phyloP scores from a whole-genome alignment of 1,140 invertebrate genomes.

The Lithobius niger region DNA sequence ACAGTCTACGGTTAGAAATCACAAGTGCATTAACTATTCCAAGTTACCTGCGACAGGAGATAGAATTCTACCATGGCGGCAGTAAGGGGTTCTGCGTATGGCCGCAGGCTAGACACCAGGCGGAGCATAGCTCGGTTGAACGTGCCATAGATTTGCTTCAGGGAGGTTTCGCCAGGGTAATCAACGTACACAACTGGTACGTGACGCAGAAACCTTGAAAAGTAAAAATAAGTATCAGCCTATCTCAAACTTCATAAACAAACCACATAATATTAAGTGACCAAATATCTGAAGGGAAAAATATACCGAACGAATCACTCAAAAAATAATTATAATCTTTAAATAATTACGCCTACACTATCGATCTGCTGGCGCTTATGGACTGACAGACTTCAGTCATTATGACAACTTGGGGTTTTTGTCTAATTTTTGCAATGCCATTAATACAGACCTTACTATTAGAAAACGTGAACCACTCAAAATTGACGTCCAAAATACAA shows the following conservation, averaged over 20 bases:
- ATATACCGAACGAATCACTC: not conserved
- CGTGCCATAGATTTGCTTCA: conserved; percentile 97
- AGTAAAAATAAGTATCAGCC: too few species aligned
- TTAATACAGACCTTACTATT: too few species aligned
- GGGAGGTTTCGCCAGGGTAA: conserved; percentile 93
- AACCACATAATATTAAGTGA: conserved; percentile 31
- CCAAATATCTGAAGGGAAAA: not conserved
- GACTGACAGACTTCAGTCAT: too few species aligned
- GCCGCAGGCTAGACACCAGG: conserved; percentile 71
- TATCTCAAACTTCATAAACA: too few species aligned
- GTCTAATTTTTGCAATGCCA: too few species aligned
- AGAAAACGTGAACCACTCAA: too few species aligned
- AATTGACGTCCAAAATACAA: too few species aligned
- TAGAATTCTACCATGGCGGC: conserved; percentile 99
- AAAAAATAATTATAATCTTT: not conserved
- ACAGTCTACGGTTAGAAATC: too few species aligned
- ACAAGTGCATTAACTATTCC: too few species aligned
- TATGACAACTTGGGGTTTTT: too few species aligned
- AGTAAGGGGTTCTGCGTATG: conserved; percentile 91
- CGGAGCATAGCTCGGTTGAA: conserved; percentile 95
- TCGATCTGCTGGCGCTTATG: too few species aligned
- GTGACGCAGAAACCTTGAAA: conserved; percentile 56
- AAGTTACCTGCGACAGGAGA: conserved; percentile 65
- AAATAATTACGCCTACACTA: too few species aligned
- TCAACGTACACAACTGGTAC: conserved; percentile 99